Evolutionary conservation across 2,113 vertebrate genomes (phyloP).

Genomic region (Phaetusa simplex): DNA sequence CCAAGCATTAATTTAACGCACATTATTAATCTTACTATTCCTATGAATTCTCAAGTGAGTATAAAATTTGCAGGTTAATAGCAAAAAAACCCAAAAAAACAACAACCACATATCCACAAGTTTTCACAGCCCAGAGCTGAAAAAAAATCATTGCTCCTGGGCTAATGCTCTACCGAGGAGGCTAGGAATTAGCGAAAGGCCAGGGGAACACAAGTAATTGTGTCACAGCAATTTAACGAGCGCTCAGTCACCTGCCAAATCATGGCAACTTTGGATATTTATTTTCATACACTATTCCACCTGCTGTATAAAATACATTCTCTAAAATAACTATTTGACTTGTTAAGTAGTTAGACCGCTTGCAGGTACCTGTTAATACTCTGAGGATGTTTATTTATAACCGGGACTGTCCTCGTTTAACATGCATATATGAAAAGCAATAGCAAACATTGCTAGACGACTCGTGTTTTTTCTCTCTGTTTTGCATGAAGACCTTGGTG

Average conservation of each 20-base stretch:
- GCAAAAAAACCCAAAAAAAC: too few relatives aligned
- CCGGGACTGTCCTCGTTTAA: neutral
- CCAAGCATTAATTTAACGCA: neutral
- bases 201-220: neutral
- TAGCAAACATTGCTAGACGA: neutral
- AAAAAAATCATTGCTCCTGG: neutral
- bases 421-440: neutral
- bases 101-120: neutral
- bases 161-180: neutral
- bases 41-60: neutral
- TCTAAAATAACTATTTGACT: neutral
- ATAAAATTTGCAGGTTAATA: neutral
- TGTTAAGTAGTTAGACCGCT: neutral
- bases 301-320: neutral
- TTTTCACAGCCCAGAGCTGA: neutral
- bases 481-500: neutral
- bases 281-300: neutral
- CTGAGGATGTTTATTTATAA: neutral
- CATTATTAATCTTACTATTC: neutral
- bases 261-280: neutral
- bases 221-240: neutral
- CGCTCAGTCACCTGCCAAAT: neutral
- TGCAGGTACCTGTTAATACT: neutral
- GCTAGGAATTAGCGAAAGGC: neutral
- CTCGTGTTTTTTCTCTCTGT: neutral